Conservation (phyloP, 2,888 invertebrate species). For the Platerodrilus igneus region DNA sequence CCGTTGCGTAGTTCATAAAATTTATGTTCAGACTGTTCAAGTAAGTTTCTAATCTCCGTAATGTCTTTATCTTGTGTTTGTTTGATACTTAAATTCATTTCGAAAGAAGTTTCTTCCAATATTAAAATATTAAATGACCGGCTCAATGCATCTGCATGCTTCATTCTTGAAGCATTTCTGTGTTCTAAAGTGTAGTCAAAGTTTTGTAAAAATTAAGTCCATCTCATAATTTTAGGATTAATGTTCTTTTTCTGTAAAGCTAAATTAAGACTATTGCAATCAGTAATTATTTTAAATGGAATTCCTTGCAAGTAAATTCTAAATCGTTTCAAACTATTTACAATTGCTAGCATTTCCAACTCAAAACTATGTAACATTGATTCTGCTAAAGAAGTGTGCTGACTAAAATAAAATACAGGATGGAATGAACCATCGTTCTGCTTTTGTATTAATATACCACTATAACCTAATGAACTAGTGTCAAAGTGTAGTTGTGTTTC, state of each 20-base stretch:
- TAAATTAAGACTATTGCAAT: too few relatives aligned
- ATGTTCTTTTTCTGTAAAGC: too few relatives aligned
- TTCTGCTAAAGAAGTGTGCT: background rate
- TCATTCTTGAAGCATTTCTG: background rate
- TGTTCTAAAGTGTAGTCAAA: too few relatives aligned
- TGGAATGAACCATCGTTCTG: slow-evolving; percentile 1
- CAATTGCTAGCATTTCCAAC: too few relatives aligned
- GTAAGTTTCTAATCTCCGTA: background rate
- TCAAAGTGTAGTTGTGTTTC: slow-evolving; percentile 2
- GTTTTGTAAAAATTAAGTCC: too few relatives aligned
- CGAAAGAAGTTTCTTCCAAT: slow-evolving; percentile 5
- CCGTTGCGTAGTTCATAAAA: slow-evolving; percentile 8
- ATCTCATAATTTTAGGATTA: too few relatives aligned
- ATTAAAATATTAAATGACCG: slow-evolving; percentile 4
- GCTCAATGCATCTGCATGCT: slow-evolving; percentile 10
- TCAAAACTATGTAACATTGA: too few relatives aligned
- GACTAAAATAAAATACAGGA: slow-evolving; percentile 2
- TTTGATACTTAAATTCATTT: slow-evolving; percentile 2
- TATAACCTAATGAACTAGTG: too few relatives aligned
- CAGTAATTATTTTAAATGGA: too few relatives aligned
- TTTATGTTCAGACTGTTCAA: slow-evolving; percentile 3
- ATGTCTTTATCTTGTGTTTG: slow-evolving; percentile 4
- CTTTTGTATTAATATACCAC: background rate
- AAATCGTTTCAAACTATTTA: too few relatives aligned
- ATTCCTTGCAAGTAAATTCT: too few relatives aligned